These are phyloP conservation scores for Drosophila serrata DNA, from an alignment of 1,140 invertebrate species.

Conservation along the genomic window DNA sequence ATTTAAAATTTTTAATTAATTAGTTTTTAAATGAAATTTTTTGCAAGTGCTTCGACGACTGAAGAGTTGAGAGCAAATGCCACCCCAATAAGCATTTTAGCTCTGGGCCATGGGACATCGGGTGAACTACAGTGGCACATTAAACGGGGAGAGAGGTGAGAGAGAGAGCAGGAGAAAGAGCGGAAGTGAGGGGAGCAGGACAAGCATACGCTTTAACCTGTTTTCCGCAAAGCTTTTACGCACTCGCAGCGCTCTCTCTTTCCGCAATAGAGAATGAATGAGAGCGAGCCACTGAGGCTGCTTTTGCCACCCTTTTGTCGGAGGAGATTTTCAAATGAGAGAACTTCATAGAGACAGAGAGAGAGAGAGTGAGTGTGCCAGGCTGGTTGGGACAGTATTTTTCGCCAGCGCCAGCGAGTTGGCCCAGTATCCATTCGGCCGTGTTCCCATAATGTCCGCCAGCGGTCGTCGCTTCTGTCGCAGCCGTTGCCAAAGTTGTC, in stretches of 20 bases:
- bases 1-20: neutral
- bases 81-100: slow-evolving; percentile 77
- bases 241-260: slow-evolving; percentile 47
- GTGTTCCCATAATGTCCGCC: slow-evolving; percentile 85
- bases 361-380: slow-evolving; percentile 7
- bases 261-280: slow-evolving; percentile 1
- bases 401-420: slow-evolving; percentile 61
- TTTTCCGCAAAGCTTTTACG: slow-evolving; percentile 80
- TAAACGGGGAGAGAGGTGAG: slow-evolving; percentile 11
- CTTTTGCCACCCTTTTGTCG: slow-evolving; percentile 72
- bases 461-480: slow-evolving; percentile 79
- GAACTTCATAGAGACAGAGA: slow-evolving; percentile 20
- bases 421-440: slow-evolving; percentile 85
- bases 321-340: slow-evolving; percentile 35
- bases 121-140: slow-evolving; percentile 37
- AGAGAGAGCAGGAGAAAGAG: slow-evolving; percentile 18
- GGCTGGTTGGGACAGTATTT: slow-evolving; percentile 48
- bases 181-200: slow-evolving; percentile 40
- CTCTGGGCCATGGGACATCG: slow-evolving; percentile 72
- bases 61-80: slow-evolving; percentile 57
- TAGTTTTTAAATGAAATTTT: slow-evolving; percentile 8
- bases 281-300: neutral
- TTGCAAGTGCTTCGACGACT: slow-evolving; percentile 1
- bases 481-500: slow-evolving; percentile 80
- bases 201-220: slow-evolving; percentile 74